Evolutionary conservation across 2,888 invertebrate genomes (phyloP), one percentile per base, ranked within the genome.

Genomic region (Oasisia sp.): DNA sequence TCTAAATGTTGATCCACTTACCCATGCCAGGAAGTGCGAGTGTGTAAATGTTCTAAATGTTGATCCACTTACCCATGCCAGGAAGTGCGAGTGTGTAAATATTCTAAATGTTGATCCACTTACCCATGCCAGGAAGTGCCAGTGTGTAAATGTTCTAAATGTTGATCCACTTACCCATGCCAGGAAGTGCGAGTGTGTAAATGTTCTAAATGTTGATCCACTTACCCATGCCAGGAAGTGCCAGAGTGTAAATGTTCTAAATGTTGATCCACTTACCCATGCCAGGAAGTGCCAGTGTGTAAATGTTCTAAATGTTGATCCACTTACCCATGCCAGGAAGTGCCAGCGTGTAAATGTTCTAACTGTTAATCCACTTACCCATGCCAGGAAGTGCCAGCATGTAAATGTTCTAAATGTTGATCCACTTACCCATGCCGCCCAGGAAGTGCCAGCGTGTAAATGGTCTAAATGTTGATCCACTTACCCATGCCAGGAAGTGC

Each of bases 11-110:
- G 74, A 74, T 74, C 19, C 27, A 74, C 74, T 27, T 74, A 74
- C 74, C 74, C 27, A 74, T 74, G 74, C 74, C 74, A 27, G 74
- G 74, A 74, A 74, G 74, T 74, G 74, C 74, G 5, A 74, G 27
- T 74, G 74, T 74, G n/a, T 74, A 27, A 74, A 74, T 95, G 92
- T 96, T 96, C 92, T 95, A 95, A 9, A 96, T 32, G 93, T 96
- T n/a, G n/a, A n/a, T n/a, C n/a, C n/a, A n/a, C n/a, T n/a, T n/a
- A n/a, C n/a, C n/a, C n/a, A n/a, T n/a, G n/a, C n/a, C n/a, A n/a
- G n/a, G n/a, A n/a, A n/a, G n/a, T n/a, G n/a, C n/a, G n/a, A n/a
- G n/a, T n/a, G n/a, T n/a, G n/a, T n/a, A n/a, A n/a, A n/a, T n/a
- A n/a, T n/a, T n/a, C n/a, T n/a, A n/a, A n/a, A n/a, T n/a, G n/a